Percentiles rank a stretch among this genome's conserved stretches.
phyloP scores from a whole-genome alignment of 2,888 invertebrate genomes.

The Drosophila emarginata region DNA sequence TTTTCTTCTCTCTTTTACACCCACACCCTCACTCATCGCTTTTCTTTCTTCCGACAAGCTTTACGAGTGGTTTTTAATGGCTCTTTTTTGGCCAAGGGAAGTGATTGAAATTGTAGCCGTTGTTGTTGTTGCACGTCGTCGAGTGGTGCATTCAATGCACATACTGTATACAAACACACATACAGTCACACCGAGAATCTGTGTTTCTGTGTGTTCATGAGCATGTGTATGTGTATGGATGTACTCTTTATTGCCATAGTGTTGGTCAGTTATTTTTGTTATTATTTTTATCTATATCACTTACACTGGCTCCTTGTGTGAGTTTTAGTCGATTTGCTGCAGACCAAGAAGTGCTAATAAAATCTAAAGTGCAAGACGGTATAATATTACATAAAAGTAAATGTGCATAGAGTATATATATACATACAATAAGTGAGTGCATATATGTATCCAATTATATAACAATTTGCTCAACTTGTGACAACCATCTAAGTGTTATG shows the following conservation, averaged over 20 bases:
- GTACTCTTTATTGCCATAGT: conserved; percentile 41
- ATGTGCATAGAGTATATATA: conserved; percentile 20
- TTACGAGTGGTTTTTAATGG: conserved; percentile 58
- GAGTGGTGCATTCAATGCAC: conserved; percentile 53
- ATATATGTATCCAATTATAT: conserved; percentile 37
- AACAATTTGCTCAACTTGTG: conserved; percentile 33
- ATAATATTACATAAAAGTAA: conserved; percentile 18
- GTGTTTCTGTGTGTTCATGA: background rate
- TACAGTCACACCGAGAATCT: background rate
- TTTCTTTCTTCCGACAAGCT: conserved; percentile 16
- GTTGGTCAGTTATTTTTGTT: conserved; percentile 53
- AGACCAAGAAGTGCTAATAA: conserved; percentile 45
- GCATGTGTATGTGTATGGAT: background rate
- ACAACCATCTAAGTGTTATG: conserved; percentile 3
- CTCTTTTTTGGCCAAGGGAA: conserved; percentile 46
- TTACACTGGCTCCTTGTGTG: background rate
- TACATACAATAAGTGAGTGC: conserved; percentile 3
- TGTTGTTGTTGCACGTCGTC: conserved; percentile 44
- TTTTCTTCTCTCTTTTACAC: background rate
- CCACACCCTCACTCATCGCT: background rate
- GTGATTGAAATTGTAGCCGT: conserved; percentile 59
- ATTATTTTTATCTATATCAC: conserved; percentile 47
- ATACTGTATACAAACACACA: conserved; percentile 16
- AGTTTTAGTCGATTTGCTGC: background rate
- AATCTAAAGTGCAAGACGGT: conserved; percentile 16